These are phyloP conservation scores for Drosophila birchii DNA, from an alignment of 2,888 invertebrate genomes.

Conservation along the genomic window DNA sequence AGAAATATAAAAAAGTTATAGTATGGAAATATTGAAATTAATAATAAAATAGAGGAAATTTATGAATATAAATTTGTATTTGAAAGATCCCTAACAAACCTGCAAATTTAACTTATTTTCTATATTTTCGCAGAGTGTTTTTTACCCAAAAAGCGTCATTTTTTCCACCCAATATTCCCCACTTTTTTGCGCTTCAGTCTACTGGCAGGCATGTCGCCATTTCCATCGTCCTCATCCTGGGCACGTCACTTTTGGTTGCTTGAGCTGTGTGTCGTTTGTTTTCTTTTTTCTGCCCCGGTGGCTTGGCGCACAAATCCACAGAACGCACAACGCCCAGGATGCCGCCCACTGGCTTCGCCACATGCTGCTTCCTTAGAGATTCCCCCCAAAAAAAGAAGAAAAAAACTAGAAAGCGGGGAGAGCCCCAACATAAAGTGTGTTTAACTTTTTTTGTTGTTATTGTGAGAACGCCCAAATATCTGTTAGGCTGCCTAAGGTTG, in stretches of 20 bases:
- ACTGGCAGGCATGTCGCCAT: conserved; percentile 46
- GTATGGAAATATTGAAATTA: too few relatives aligned
- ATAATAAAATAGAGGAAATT: background rate
- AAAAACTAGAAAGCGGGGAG: conserved; percentile 36
- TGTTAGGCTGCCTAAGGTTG: conserved; percentile 70
- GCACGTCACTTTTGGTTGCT: conserved; percentile 73
- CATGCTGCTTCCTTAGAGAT: conserved; percentile 19
- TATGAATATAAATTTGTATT: too few relatives aligned
- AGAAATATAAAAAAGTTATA: background rate
- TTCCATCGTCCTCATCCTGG: conserved; percentile 59
- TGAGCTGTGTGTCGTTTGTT: conserved; percentile 60
- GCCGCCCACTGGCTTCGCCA: conserved; percentile 53
- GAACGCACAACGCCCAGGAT: conserved; percentile 31
- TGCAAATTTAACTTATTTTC: background rate
- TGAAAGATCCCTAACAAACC: too few relatives aligned
- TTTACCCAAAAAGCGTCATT: conserved; percentile 3
- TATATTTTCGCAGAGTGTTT: conserved; percentile 1
- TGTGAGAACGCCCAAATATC: conserved; percentile 70
- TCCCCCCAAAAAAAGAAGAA: conserved; percentile 4
- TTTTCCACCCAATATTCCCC: conserved; percentile 37
- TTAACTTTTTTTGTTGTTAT: conserved; percentile 59
- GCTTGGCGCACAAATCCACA: conserved; percentile 49
- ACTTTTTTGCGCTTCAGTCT: conserved; percentile 32
- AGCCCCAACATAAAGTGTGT: conserved; percentile 74
- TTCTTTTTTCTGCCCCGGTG: conserved; percentile 44